Conservation (phyloP, 2,888 invertebrate genomes). For the Phymatocera aterrima region DNA sequence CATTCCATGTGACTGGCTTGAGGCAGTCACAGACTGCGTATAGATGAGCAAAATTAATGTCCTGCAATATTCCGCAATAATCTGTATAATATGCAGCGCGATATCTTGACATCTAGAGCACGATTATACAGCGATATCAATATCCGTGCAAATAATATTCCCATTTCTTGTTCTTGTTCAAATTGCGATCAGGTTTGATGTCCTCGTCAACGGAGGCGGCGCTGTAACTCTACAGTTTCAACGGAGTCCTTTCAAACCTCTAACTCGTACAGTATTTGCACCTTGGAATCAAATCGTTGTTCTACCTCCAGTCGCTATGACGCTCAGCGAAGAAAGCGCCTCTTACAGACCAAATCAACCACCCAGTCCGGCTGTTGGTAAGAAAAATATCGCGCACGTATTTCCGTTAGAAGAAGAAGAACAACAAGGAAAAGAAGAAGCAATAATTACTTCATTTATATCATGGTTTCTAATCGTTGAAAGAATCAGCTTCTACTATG, state of each 20-base stretch:
- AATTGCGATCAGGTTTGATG: conserved; percentile 90
- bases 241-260: conserved; percentile 93
- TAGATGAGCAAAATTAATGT: not conserved
- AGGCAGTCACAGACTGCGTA: not conserved
- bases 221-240: conserved; percentile 98
- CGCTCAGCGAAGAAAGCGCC: conserved; percentile 83
- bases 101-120: not conserved
- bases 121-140: not conserved
- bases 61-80: not conserved
- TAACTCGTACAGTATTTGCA: conserved; percentile 93
- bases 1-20: conserved; percentile 2
- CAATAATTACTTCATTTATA: conserved; percentile 47
- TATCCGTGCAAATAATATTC: too few species aligned
- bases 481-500: not conserved
- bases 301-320: conserved; percentile 91
- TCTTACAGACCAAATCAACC: conserved; percentile 69
- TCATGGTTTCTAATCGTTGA: too few species aligned
- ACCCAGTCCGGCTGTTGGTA: conserved; percentile 72
- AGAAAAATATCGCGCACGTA: conserved; percentile 53
- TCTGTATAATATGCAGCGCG: not conserved
- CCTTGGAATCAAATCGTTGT: conserved; percentile 99
- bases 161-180: not conserved
- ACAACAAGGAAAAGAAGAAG: not conserved
- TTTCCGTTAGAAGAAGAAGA: not conserved
- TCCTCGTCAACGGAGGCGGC: conserved; percentile 98